Evolutionary conservation across 2,113 vertebrate species (phyloP), one percentile per base, ranked within the genome.

Genomic region (Cheirogaleus medius): DNA sequence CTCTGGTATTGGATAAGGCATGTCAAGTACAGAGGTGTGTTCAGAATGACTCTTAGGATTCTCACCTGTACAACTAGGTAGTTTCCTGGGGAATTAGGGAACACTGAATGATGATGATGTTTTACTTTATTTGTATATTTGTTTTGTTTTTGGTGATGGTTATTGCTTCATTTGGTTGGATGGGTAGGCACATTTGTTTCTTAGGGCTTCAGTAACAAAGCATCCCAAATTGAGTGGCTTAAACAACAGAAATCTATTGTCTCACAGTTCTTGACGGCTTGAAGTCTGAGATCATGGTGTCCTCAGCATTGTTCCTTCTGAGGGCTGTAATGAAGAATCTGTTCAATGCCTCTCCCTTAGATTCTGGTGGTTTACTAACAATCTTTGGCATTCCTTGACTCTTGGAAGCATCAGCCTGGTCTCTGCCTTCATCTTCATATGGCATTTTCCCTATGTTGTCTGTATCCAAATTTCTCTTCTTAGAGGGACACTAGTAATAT

Each of bases 281-380:
- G n/a, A 82, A 66, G 58, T 39, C 56, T 54, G 52, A 66, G 23
- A 56, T 58, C 23, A 88, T 58, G 37, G 11, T 68, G 15, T 17
- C 3, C 2, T 1, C 18, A 47, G 25, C 10, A 27, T n/a, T 68
- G 25, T 23, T 39, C 11, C 21, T 73, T 77, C 52, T 32, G 49
- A 42, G 27, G 8, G 10, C 15, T 32, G 2, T 77, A 56, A 63
- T 9, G 14, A 47, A 81, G n/a, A 64, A 39, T 39, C 7, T 54
- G 0, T 44, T 54, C 18, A 0, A 0, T 76, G 49, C 11, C 52
- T 27, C 3, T 54, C 5, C 18, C 10, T 20, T 21, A 58, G 14
- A 11, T 58, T 56, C 14, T 25, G 1, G 7, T 2, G 12, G 4
- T 58, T 83, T 74, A 23, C 25, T 47, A 54, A 4, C 32, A 34